Evolutionary conservation across 2,888 invertebrate genomes (phyloP).

Genomic region (Ophraella communa): DNA sequence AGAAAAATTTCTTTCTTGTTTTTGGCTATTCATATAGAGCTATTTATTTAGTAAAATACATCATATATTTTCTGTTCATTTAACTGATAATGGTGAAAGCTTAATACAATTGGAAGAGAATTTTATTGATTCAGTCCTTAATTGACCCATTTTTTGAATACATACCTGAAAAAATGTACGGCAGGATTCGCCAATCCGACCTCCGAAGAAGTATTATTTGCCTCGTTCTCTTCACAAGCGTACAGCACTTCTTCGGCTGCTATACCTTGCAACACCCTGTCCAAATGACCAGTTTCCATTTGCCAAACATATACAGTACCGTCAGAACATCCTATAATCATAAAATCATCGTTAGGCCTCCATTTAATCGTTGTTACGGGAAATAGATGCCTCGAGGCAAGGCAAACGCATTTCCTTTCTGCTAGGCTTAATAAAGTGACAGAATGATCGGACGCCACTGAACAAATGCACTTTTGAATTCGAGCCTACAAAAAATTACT

Average conservation of each 20-base stretch:
- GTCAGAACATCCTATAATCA: constrained; percentile 96
- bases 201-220: constrained; percentile 67
- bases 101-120: too few relatives aligned
- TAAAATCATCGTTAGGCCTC: constrained; percentile 96
- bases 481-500: constrained; percentile 70
- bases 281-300: constrained; percentile 98
- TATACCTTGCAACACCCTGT: constrained; percentile 92
- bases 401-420: constrained; percentile 92
- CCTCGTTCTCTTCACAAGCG: constrained; percentile 90
- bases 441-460: constrained; percentile 97
- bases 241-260: constrained; percentile 94
- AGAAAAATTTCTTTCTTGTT: too few relatives aligned
- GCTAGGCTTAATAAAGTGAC: constrained; percentile 91
- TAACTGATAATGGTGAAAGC: too few relatives aligned
- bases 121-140: too few relatives aligned
- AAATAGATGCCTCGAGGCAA: constrained; percentile 91
- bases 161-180: constrained; percentile 90
- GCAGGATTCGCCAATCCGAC: constrained; percentile 89
- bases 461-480: constrained; percentile 93
- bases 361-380: constrained; percentile 96
- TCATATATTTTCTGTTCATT: too few relatives aligned
- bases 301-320: constrained; percentile 99
- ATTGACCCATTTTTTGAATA: too few relatives aligned
- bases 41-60: too few relatives aligned
- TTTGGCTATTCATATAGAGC: too few relatives aligned